phyloP scores from a whole-genome alignment of 2,797 vertebrate species.

The Platyrinchus mystaceus region DNA sequence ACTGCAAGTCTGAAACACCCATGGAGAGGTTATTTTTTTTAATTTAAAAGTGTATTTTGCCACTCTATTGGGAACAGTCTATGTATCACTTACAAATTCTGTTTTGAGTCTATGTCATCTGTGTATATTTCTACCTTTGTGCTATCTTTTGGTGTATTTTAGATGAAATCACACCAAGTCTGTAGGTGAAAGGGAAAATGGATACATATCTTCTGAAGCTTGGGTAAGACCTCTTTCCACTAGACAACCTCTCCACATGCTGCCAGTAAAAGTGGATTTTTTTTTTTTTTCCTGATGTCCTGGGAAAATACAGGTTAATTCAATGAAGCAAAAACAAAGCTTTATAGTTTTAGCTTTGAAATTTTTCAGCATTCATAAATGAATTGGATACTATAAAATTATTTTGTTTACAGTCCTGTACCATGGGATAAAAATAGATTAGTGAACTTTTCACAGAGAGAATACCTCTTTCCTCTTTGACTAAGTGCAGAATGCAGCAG shows the following conservation, averaged over 20 bases:
- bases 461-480: not conserved
- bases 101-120: not conserved
- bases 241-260: not conserved
- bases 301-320: constrained; percentile 11
- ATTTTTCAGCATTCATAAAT: not conserved
- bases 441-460: constrained; percentile 1
- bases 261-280: not conserved
- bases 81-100: not conserved
- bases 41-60: not conserved
- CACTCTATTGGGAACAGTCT: not conserved
- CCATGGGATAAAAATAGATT: not conserved
- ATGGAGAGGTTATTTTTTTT: not conserved
- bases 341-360: not conserved
- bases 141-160: not conserved
- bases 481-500: not conserved
- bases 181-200: not conserved
- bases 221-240: not conserved
- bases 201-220: not conserved
- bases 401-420: not conserved
- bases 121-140: not conserved
- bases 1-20: not conserved
- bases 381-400: not conserved
- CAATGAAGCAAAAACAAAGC: not conserved
- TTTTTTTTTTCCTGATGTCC: not conserved
- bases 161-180: not conserved